Base-by-base conservation (phyloP, 1,140 invertebrate genomes). In the Ruditapes philippinarum region DNA sequence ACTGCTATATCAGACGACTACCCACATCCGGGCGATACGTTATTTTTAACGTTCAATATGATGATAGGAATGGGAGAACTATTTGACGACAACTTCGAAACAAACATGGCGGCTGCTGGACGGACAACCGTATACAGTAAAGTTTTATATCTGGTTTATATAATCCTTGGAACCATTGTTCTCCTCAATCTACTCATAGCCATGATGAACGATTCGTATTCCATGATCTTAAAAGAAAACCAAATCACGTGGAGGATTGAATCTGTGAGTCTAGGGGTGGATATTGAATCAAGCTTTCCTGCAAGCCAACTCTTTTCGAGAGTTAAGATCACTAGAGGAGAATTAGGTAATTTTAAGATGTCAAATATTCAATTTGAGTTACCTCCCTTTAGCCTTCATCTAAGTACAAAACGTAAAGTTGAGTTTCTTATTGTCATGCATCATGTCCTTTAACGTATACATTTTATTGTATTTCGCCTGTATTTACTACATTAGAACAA, bases 161-260 rank as follows among this genome's bases (percentile, higher is more conserved):
- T 95, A 33, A 85, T 95, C 22, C 76, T 95, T 14, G 91, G 88
- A 14, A 94, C 93, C 22, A 94, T 95, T 38, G 85, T 95, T 1
- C 84, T 95, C 0, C 90, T 95, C 9, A 95, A 95, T 80, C 88
- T 95, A 2, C 91, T 95, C 0, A 95, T 95, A 74, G 95, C 95
- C 19, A 95, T 95, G 94, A 95, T 95, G 94, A 95, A 94, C 83
- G 94, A 95, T 74, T 95, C 95, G 11, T 95, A 95, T 70, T 91
- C 92, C 7, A 85, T 80, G 78, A 93, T 94, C 38, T 54, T 92
- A 22, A 51, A 82, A 12, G 82, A 90, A 33, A 91, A 93, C 49
- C 83, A 86, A 54, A 65, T 93, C 0, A 79, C 76, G 19, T 95
- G 94, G 94, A 84, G 93, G 36, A 90, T 95, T 12, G 93, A 94